Conservation (phyloP, 2,797 vertebrate species). For the Enteromius radiatus region DNA sequence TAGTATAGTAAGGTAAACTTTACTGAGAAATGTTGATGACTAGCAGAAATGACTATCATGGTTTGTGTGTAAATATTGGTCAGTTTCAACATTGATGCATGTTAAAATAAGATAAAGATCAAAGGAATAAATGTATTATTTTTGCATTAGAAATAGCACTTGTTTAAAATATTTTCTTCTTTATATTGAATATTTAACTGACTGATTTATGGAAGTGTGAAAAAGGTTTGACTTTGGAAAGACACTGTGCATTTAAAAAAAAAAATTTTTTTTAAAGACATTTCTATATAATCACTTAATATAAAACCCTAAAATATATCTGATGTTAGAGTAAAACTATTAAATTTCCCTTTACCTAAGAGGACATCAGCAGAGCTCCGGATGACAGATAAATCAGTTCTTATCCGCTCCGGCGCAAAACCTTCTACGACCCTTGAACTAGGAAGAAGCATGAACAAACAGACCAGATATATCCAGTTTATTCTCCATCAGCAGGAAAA, state of each 20-base stretch:
- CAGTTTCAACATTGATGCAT: no score
- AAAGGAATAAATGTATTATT: no score
- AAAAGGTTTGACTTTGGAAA: neutral
- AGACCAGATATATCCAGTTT: constrained; percentile 60
- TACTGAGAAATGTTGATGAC: neutral
- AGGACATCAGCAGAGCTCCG: neutral
- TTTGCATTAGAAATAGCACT: no score
- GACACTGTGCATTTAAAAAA: neutral
- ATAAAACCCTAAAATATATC: neutral
- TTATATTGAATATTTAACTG: neutral
- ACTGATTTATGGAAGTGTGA: neutral
- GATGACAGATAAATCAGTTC: neutral
- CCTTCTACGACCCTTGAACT: neutral
- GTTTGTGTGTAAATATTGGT: neutral
- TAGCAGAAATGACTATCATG: neutral
- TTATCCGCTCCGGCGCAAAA: neutral
- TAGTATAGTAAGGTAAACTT: neutral
- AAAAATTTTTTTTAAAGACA: neutral
- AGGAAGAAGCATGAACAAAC: neutral
- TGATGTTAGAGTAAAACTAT: neutral
- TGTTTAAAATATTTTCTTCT: no score
- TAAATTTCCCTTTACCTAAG: neutral
- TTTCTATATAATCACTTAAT: neutral
- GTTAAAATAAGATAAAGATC: no score
- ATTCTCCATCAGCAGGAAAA: constrained; percentile 61